Percentiles rank a stretch among this genome's conserved stretches.
These are phyloP conservation scores for Psix sp. DNA, from an alignment of 1,140 invertebrate species.

Conservation along the genomic window DNA sequence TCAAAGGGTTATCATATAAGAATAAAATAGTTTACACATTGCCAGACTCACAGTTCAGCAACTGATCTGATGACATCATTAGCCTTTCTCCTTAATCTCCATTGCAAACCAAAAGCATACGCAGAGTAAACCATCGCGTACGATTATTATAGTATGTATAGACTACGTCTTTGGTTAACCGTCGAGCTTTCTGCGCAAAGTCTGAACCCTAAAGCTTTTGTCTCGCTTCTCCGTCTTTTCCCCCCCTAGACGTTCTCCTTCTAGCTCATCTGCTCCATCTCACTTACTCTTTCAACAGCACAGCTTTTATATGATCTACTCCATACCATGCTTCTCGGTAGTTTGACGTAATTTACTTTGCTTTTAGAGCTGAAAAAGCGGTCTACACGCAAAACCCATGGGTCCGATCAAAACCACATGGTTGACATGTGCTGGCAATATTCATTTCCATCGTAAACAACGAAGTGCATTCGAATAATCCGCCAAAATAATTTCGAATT, in stretches of 20 bases:
- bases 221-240: conserved; percentile 21
- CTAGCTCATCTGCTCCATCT: conserved; percentile 5
- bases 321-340: conserved; percentile 30
- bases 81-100: conserved; percentile 47
- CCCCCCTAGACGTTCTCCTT: not conserved
- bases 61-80: conserved; percentile 41
- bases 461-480: not conserved
- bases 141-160: conserved; percentile 36
- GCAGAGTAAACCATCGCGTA: conserved; percentile 34
- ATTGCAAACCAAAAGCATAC: conserved; percentile 25
- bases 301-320: conserved; percentile 43
- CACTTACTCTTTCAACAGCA: conserved; percentile 27
- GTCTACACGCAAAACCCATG: conserved; percentile 31
- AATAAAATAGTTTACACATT: conserved; percentile 9
- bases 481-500: no score
- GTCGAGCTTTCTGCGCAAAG: conserved; percentile 30
- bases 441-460: conserved; percentile 18
- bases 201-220: conserved; percentile 43
- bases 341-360: conserved; percentile 57
- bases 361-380: conserved; percentile 57
- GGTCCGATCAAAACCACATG: conserved; percentile 30
- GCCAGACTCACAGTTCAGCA: conserved; percentile 4
- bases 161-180: conserved; percentile 38
- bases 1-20: no score
- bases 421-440: conserved; percentile 14